These are phyloP conservation scores for Oryzaephilus surinamensis DNA, from an alignment of 1,140 invertebrate genomes.

Conservation along the genomic window DNA sequence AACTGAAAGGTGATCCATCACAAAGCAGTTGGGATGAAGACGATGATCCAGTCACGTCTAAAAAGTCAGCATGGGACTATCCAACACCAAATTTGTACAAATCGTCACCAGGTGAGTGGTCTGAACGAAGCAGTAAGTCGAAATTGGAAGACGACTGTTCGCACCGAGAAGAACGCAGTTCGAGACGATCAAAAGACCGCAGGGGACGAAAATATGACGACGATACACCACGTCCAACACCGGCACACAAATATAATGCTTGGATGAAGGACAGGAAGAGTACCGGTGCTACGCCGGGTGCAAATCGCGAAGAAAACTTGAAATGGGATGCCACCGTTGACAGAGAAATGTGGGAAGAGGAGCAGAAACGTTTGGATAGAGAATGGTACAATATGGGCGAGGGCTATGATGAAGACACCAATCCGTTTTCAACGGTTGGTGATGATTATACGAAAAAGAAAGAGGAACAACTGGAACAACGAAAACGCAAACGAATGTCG, in stretches of 20 bases:
- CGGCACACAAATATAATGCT: conserved; percentile 73
- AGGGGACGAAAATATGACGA: conserved; percentile 46
- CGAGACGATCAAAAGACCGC: conserved; percentile 3
- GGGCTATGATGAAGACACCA: conserved; percentile 86
- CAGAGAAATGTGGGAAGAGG: conserved; percentile 79
- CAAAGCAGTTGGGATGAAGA: conserved; percentile 86
- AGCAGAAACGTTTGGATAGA: conserved; percentile 83
- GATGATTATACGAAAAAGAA: conserved; percentile 86
- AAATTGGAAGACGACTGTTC: conserved; percentile 14
- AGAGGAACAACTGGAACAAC: conserved; percentile 83
- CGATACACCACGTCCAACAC: conserved; percentile 64
- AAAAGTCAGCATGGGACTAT: conserved; percentile 81
- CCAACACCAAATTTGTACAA: conserved; percentile 65
- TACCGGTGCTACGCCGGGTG: conserved; percentile 49
- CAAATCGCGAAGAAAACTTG: conserved; percentile 35
- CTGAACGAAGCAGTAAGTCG: conserved; percentile 35
- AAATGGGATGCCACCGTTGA: conserved; percentile 55
- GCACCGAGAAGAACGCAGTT: conserved; percentile 10
- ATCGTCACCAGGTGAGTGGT: conserved; percentile 34
- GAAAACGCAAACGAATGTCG: conserved; percentile 82
- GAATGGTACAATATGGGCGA: conserved; percentile 96
- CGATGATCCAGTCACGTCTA: conserved; percentile 50
- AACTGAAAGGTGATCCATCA: conserved; percentile 54
- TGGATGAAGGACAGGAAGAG: conserved; percentile 61
- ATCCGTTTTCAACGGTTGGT: conserved; percentile 83